A percentile compares a stretch with the other conserved stretches of the same genome.
Conservation (phyloP, 2,888 invertebrate species). For the Noctua janthe region DNA sequence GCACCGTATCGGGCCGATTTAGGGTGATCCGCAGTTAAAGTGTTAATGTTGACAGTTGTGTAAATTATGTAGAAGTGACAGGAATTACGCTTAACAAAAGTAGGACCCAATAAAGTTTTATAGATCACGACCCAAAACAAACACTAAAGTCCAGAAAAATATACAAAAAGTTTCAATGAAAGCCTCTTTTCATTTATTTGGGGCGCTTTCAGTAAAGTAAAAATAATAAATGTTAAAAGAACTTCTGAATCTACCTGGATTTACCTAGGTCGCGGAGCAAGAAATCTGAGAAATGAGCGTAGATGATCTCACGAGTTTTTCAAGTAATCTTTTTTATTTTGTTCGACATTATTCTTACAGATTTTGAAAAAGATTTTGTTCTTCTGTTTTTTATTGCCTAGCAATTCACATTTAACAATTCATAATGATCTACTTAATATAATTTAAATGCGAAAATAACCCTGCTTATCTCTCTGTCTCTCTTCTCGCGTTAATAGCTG, state of each 20-base stretch:
- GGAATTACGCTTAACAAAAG: too few species aligned
- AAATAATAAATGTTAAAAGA: background rate
- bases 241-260: constrained; percentile 13
- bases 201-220: background rate
- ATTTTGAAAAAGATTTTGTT: background rate
- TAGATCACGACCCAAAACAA: background rate
- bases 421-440: too few species aligned
- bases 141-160: background rate
- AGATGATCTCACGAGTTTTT: background rate
- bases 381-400: background rate
- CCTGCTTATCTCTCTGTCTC: background rate
- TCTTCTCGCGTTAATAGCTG: too few species aligned
- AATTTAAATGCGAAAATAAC: too few species aligned
- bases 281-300: constrained; percentile 3
- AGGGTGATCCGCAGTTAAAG: too few species aligned
- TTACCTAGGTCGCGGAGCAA: background rate
- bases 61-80: too few species aligned
- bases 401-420: background rate
- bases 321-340: background rate
- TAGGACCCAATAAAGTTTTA: background rate
- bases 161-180: constrained; percentile 11
- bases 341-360: background rate
- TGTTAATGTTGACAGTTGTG: too few species aligned
- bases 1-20: too few species aligned
- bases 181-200: constrained; percentile 7